Conservation (phyloP, 2,888 invertebrate species). For the Diadromus collaris region DNA sequence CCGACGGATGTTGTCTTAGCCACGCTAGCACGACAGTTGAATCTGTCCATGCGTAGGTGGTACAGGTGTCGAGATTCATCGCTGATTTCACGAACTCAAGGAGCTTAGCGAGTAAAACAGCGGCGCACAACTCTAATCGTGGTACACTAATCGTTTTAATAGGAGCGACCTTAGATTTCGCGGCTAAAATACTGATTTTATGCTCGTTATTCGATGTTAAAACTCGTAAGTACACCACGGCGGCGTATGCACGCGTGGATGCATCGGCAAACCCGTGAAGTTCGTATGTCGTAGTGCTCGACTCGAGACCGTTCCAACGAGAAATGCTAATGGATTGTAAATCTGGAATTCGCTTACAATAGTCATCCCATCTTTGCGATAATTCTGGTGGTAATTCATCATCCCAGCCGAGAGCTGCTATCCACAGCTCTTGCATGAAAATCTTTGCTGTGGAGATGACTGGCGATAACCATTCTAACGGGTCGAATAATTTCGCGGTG, state of each 20-base stretch:
- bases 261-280: constrained; percentile 59
- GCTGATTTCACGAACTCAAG: constrained; percentile 2
- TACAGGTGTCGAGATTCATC: neutral
- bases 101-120: constrained; percentile 32
- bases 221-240: constrained; percentile 27
- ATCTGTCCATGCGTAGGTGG: constrained; percentile 62
- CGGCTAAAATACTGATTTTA: constrained; percentile 20
- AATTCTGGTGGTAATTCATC: constrained; percentile 13
- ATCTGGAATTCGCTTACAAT: neutral
- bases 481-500: neutral
- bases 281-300: neutral
- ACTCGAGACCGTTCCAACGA: constrained; percentile 32
- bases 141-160: constrained; percentile 47
- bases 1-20: constrained; percentile 51
- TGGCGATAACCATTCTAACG: constrained; percentile 14
- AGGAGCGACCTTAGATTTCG: constrained; percentile 53
- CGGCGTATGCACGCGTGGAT: constrained; percentile 45
- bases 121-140: constrained; percentile 46
- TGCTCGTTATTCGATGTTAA: neutral
- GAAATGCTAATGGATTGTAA: constrained; percentile 23
- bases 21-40: constrained; percentile 60
- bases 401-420: constrained; percentile 21
- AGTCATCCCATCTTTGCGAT: constrained; percentile 8
- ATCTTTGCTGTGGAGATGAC: constrained; percentile 31
- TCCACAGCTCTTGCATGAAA: constrained; percentile 40